phyloP scores from a whole-genome alignment of 2,113 vertebrate genomes.

The Mus musculus region GRCm39 chr3:104130501-104131000 shows the following conservation, averaged over 20 bases:
- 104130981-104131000: neutral
- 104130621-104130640: neutral
- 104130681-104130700: neutral
- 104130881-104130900: neutral
- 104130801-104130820: neutral
- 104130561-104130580: conserved; percentile 13
- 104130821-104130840: neutral
- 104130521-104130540: conserved; percentile 24
- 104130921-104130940: neutral
- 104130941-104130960: neutral
- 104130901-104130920: neutral
- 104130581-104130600: conserved; percentile 5
- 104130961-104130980: neutral
- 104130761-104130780: neutral
- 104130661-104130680: neutral
- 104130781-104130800: neutral
- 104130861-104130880: neutral
- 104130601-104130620: conserved; percentile 46
- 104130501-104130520: neutral
- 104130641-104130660: neutral
- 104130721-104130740: neutral
- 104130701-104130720: neutral
- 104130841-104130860: neutral
- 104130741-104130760: neutral
- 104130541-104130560: conserved; percentile 32